Evolutionary conservation across 1,140 invertebrate species (phyloP).

Genomic region (Bombus haemorrhoidalis): DNA sequence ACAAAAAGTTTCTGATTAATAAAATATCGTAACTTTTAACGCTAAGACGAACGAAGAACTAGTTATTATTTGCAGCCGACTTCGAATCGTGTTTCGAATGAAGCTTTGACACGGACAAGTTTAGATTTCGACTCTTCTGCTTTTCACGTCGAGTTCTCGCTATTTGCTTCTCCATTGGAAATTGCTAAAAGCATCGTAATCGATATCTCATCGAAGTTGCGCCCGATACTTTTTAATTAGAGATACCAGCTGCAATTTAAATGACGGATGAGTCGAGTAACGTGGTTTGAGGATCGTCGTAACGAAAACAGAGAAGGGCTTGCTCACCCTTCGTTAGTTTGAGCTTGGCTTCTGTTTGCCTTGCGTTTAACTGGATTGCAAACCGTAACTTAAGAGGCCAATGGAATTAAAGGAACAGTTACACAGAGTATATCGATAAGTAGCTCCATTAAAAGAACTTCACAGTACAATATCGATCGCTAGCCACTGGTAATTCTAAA

Average conservation of each 20-base stretch:
- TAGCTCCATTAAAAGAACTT: background rate
- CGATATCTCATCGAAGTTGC: constrained; percentile 46
- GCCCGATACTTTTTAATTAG: constrained; percentile 63
- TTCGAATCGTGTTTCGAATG: no score
- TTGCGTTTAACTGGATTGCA: background rate
- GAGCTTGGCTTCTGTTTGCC: background rate
- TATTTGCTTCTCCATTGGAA: constrained; percentile 19
- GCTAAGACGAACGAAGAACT: no score
- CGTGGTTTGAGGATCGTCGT: background rate
- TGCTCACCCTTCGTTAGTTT: background rate
- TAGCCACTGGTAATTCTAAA: background rate
- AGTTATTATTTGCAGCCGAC: no score
- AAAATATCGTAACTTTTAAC: no score
- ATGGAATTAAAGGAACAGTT: background rate
- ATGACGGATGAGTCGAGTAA: constrained; percentile 33
- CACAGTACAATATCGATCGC: background rate
- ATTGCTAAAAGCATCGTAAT: constrained; percentile 14
- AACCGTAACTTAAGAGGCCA: no score
- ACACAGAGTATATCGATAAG: background rate
- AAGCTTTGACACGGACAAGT: no score
- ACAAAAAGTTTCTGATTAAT: background rate
- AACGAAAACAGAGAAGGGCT: constrained; percentile 33
- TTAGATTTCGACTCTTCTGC: background rate
- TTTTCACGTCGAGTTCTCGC: background rate
- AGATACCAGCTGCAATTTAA: constrained; percentile 43